Base-by-base conservation (phyloP, 2,888 invertebrate species). In the Pristionchus entomophagus region DNA sequence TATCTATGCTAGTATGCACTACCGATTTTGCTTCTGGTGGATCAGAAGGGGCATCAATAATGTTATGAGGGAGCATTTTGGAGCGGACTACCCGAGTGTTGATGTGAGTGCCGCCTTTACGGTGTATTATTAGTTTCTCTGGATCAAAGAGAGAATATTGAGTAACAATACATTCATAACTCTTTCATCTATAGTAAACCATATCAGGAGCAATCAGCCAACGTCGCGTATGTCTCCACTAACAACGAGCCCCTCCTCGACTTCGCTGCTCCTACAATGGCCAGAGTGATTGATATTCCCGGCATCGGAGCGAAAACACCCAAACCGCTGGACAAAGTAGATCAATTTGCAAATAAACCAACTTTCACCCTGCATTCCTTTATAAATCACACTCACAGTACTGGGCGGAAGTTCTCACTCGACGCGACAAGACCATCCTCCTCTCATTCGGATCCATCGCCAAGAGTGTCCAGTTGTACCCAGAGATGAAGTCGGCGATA, bases 301-400 rank as follows among this genome's bases (percentile, higher is more conserved):
- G 80, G 80, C 4, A 81, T 81, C 12, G 80, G 80, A 19, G 80
- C 80, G 10, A 81, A 81, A n/a, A 22, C 32, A 26, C 80, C 80
- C 3, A 35, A 53, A 26, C 51, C 51, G 12, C 80, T 81, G 14
- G 80, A 81, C 35, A 29, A 81, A 53, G 80, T 81, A 29, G 0
- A 10, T 32, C 22, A 2, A 35, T 32, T 12, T 35, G 2, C 22
- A 38, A 19, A 5, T 0, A 2, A 2, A 12, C 17, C 65, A 32
- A n/a, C 32, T 35, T 29, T 35, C 32, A 14, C 10, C 4, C 26
- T 3, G 8, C 32, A 32, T 69, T 12, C 35, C 3, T 65, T 65
- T 32, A n/a, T n/a, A 59, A 22, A 12, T 6, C 29, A 35, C 29
- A 26, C 6, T 19, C n/a, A n/a, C 65, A 69, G 65, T 69, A 69